Evolutionary conservation across 2,113 vertebrate genomes (phyloP), one percentile per base, ranked within the genome.

Genomic region (Martes martes): DNA sequence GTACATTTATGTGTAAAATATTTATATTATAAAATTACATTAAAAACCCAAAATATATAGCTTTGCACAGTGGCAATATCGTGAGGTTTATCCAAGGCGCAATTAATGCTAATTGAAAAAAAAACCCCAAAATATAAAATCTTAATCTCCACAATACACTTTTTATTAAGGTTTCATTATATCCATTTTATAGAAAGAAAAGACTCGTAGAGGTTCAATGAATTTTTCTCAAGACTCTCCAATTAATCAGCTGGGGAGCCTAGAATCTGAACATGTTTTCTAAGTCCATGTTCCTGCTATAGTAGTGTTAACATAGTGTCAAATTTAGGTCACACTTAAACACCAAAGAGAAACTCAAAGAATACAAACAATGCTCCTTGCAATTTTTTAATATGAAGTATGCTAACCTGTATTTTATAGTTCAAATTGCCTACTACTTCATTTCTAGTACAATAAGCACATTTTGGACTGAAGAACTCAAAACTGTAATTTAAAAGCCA

Each of bases 401-500:
- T 67, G 16, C 11, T 52, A 47, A 57, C 9, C 9, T 57, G 23
- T 67, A 85, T 36, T 85, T 89, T 36, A 76, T 78, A 33, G 2
- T 81, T 71, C n/a, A 45, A 74, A 67, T 1, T 78, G 31, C 21
- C 26, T 81, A 55, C 47, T 78, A 6, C 50, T 84, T 88, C 13
- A 93, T 69, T 93, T 91, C 13, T 85, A 88, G 11, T 11, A 91
- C n/a, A 91, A 78, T 59, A 19, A 88, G 59, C 14, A 86, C 19
- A 78, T 82, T 80, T 23, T 85, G 42, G 36, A 55, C 21, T 76
- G 31, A 88, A 67, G 45, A 91, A 82, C 23, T 78, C 16, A 93
- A 71, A 91, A 8, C 52, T 93, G 14, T 57, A 61, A 88, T 84
- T 83, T 93, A 57, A 94, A 97, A 94, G 42, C 0, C 26, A 95